phyloP scores from a whole-genome alignment of 2,888 invertebrate genomes.

The Teleiodes luculella region DNA sequence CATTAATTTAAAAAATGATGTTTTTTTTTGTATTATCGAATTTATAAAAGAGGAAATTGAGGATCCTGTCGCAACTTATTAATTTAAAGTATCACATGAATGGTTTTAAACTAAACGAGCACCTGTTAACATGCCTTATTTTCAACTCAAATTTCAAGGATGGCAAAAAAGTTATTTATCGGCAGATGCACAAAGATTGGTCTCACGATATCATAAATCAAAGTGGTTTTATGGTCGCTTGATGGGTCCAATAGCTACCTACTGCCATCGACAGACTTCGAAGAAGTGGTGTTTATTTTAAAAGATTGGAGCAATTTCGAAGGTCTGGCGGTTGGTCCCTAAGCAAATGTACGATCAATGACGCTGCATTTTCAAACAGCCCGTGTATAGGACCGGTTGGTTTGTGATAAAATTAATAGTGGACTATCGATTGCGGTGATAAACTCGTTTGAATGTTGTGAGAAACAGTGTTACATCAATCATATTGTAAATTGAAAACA shows the following conservation, averaged over 20 bases:
- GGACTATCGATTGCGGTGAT: conserved; percentile 62
- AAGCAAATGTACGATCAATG: conserved; percentile 59
- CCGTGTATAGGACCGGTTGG: conserved; percentile 41
- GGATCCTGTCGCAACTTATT: background rate
- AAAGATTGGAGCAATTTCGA: conserved; percentile 62
- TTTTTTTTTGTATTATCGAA: no score
- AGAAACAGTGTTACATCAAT: conserved; percentile 61
- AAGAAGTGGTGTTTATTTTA: conserved; percentile 67
- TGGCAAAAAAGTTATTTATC: conserved; percentile 26
- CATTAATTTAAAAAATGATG: conserved; percentile 27
- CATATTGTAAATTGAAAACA: conserved; percentile 67
- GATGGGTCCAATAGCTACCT: conserved; percentile 50
- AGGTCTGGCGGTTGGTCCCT: conserved; percentile 38
- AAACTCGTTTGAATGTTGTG: conserved; percentile 63
- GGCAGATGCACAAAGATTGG: conserved; percentile 49
- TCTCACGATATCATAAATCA: conserved; percentile 56
- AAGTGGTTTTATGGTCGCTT: conserved; percentile 45
- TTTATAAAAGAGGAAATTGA: no score
- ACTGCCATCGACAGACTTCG: conserved; percentile 38
- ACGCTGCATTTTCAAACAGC: conserved; percentile 57
- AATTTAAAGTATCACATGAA: background rate
- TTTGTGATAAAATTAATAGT: conserved; percentile 64
- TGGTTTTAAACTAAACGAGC: conserved; percentile 2
- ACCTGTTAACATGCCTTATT: conserved; percentile 19
- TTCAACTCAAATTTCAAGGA: conserved; percentile 12